Evolutionary conservation across 2,113 vertebrate genomes (phyloP), one percentile per base, ranked within the genome.

Genomic region (Aphyosemion australe): DNA sequence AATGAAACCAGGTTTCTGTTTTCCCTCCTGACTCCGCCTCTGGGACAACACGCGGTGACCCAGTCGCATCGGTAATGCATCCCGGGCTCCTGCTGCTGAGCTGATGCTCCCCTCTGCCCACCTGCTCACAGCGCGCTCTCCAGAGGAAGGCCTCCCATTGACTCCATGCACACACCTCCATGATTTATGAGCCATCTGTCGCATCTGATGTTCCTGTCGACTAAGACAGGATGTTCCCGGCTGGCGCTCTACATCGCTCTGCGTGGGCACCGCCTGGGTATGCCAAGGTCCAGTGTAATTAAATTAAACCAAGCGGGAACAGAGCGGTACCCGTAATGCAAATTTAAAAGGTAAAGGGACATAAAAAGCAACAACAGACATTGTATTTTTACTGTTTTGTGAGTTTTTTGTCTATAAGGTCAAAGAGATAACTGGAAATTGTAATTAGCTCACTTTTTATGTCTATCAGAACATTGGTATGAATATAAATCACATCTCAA

Each of bases 171-270:
- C 69, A 80, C 84, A 89, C 86, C 79, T 91, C 78, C 86, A 91
- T 92, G 90, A 92, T 91, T 92, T 91, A 92, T 91, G 89, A 91
- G 89, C 92, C 92, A 93, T 93, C 91, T 93, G 92, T 89, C 88
- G 65, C 48, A 68, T 93, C 90, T 90, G 90, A 90, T 93, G 90
- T 88, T 92, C 87, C 88, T 81, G 84, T 87, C 83, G 84, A 76
- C 86, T 66, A 69, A 86, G 84, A 90, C 89, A 88, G 89, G 91
- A 92, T 89, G 90, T 91, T 87, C 86, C 88, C 80, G 78, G 88
- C 86, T 91, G 89, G 90, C 84, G 60, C 72, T 85, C 79, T 63
- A 75, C 79, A 76, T 80, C 21, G 62, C 84, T 76, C 80, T 62
- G 83, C 83, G 74, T 88, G 85, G 88, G 88, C 72, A 34, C 80